Percentiles rank a stretch among this genome's conserved stretches.
These are phyloP conservation scores for Nezara viridula DNA, from an alignment of 2,888 invertebrate genomes.

Conservation along the genomic window DNA sequence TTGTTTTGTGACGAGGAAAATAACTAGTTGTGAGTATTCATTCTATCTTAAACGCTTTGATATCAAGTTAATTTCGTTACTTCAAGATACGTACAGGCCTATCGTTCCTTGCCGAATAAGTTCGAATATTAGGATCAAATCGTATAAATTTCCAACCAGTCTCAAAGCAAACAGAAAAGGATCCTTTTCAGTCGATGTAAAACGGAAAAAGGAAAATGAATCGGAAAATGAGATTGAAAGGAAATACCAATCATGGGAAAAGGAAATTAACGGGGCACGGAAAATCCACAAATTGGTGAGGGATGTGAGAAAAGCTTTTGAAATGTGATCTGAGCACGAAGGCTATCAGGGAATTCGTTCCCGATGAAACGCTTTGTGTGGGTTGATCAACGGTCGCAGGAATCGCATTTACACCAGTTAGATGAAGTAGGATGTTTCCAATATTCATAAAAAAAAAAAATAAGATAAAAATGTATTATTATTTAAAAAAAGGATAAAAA, in stretches of 20 bases:
- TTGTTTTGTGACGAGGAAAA: too few relatives aligned
- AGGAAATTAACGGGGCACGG: not conserved
- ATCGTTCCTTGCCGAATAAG: not conserved
- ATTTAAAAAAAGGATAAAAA: not conserved
- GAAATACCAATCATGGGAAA: slow-evolving; percentile 31
- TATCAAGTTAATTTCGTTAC: too few relatives aligned
- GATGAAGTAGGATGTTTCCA: not conserved
- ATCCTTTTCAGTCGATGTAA: not conserved
- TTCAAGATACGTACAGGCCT: too few relatives aligned
- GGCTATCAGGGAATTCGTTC: slow-evolving; percentile 22
- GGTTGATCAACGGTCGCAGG: not conserved
- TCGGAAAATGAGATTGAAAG: slow-evolving; percentile 38
- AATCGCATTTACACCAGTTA: not conserved
- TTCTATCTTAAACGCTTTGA: too few relatives aligned
- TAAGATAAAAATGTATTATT: not conserved
- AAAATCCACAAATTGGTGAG: slow-evolving; percentile 41
- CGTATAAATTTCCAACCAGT: not conserved
- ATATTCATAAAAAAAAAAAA: not conserved
- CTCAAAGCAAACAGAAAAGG: not conserved
- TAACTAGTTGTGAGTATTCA: too few relatives aligned
- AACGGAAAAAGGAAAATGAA: slow-evolving; percentile 22
- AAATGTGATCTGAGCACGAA: slow-evolving; percentile 45
- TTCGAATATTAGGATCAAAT: not conserved
- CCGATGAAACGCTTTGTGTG: slow-evolving; percentile 16
- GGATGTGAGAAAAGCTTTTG: slow-evolving; percentile 31